These are phyloP conservation scores for Lycia hirtaria DNA, from an alignment of 2,888 invertebrate species.

Conservation along the genomic window DNA sequence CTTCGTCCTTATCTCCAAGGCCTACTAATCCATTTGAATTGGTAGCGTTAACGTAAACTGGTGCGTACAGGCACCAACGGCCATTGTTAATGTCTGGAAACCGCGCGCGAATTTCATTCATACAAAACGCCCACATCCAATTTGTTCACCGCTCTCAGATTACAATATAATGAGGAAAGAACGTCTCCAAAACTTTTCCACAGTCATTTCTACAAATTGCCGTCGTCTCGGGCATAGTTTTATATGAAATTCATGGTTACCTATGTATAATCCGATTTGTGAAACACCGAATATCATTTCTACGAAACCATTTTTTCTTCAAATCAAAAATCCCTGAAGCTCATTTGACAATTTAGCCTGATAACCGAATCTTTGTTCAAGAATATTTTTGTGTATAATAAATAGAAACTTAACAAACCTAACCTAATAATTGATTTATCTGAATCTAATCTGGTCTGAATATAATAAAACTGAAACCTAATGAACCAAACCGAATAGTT, in stretches of 20 bases:
- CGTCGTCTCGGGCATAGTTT: slow-evolving; percentile 37
- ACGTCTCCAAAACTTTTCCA: slow-evolving; percentile 52
- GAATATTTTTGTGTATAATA: too few relatives aligned
- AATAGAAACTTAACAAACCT: too few relatives aligned
- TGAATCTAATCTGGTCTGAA: too few relatives aligned
- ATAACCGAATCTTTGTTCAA: too few relatives aligned
- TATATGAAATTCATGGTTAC: slow-evolving; percentile 35
- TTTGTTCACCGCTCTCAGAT: slow-evolving; percentile 64
- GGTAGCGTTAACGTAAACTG: slow-evolving; percentile 47
- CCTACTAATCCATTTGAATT: slow-evolving; percentile 33
- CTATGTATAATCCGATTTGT: too few relatives aligned
- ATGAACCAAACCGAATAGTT: too few relatives aligned
- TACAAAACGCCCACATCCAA: slow-evolving; percentile 71
- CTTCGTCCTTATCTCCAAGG: slow-evolving; percentile 30
- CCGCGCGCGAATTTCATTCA: slow-evolving; percentile 71
- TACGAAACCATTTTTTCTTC: too few relatives aligned
- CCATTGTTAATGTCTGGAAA: slow-evolving; percentile 47
- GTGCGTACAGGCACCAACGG: slow-evolving; percentile 51
- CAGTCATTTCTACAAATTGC: slow-evolving; percentile 46
- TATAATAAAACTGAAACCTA: too few relatives aligned
- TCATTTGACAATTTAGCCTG: too few relatives aligned
- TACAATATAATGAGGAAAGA: slow-evolving; percentile 68
- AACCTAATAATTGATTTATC: too few relatives aligned
- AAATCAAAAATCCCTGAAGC: too few relatives aligned
- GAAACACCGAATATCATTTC: too few relatives aligned